phyloP scores from a whole-genome alignment of 2,113 vertebrate genomes.

The Serinus canaria region DNA sequence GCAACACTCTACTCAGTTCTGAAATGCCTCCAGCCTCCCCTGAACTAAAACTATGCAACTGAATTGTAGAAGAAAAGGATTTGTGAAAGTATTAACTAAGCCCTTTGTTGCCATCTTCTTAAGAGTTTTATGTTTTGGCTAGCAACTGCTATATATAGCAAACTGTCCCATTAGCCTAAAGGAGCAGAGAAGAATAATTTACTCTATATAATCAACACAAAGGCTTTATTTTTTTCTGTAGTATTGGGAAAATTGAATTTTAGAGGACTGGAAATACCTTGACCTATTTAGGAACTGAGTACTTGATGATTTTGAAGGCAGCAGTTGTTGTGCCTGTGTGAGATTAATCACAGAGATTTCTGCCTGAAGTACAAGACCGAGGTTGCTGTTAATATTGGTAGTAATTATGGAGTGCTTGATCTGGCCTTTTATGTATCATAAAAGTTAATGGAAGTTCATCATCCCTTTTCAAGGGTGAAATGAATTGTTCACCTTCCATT shows the following conservation, averaged over 20 bases:
- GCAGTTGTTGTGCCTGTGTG: slow-evolving; percentile 54
- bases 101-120: background rate
- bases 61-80: background rate
- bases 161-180: background rate
- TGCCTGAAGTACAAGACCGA: slow-evolving; percentile 18
- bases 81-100: background rate
- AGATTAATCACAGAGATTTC: slow-evolving; percentile 20
- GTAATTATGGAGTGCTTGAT: background rate
- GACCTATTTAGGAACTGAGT: slow-evolving; percentile 31
- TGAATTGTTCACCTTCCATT: background rate
- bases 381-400: background rate
- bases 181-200: background rate
- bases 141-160: background rate
- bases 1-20: background rate
- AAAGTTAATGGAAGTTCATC: background rate
- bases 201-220: background rate
- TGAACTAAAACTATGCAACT: background rate
- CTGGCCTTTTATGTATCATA: background rate
- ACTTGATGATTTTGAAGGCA: background rate
- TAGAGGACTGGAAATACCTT: slow-evolving; percentile 8
- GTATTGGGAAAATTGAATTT: background rate
- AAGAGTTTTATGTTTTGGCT: background rate
- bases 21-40: background rate
- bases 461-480: background rate
- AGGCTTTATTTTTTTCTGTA: background rate